phyloP scores from a whole-genome alignment of 2,797 vertebrate genomes.

The Okamejei kenojei region DNA sequence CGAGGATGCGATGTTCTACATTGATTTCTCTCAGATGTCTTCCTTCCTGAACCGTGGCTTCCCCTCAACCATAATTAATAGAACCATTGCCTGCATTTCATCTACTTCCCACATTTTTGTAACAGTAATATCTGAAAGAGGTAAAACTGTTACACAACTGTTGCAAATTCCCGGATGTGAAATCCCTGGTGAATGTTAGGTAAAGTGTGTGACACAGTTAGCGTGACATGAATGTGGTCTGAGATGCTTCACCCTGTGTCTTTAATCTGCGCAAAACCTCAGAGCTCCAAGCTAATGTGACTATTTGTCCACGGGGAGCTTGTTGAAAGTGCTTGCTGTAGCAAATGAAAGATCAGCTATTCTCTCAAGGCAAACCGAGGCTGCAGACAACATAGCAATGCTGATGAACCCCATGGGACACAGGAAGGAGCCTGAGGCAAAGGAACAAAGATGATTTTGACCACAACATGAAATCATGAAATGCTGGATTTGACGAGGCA shows the following conservation, averaged over 20 bases:
- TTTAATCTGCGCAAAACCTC: not conserved
- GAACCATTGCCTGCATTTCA: no score
- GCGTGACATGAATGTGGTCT: not conserved
- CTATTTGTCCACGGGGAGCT: not conserved
- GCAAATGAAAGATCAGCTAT: not conserved
- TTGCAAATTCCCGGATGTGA: not conserved
- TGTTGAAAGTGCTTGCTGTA: not conserved
- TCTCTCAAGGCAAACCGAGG: no score
- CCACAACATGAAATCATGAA: not conserved
- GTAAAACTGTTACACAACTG: not conserved
- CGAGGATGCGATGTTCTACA: no score
- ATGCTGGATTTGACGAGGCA: not conserved
- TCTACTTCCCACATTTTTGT: no score
- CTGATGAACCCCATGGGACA: not conserved
- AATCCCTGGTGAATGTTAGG: not conserved
- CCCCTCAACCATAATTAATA: no score
- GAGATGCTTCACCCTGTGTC: not conserved
- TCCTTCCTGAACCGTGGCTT: no score
- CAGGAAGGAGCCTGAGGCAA: not conserved
- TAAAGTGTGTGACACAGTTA: not conserved
- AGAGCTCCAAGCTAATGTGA: not conserved
- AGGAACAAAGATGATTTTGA: not conserved
- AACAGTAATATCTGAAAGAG: not conserved
- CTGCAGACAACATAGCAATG: not conserved
- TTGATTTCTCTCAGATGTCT: no score